These are phyloP conservation scores for Trichomycterus rosablanca DNA, from an alignment of 2,113 vertebrate genomes.

Conservation along the genomic window DNA sequence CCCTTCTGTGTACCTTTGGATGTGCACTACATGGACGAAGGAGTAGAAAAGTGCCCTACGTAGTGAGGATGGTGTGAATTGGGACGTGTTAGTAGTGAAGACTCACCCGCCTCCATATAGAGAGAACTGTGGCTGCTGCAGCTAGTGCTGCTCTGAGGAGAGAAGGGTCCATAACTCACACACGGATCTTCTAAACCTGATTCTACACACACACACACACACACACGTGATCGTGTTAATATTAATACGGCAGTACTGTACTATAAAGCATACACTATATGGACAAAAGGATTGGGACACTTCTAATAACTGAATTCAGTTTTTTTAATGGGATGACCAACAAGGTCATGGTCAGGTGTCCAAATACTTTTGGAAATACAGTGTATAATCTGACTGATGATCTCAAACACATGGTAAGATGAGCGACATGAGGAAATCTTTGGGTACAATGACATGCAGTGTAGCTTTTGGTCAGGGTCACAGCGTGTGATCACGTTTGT, in stretches of 20 bases:
- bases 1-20: too few relatives aligned
- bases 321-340: too few relatives aligned
- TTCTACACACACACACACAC: constrained; percentile 62
- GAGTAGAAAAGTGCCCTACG: neutral
- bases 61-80: neutral
- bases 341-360: too few relatives aligned
- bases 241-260: neutral
- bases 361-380: too few relatives aligned
- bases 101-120: constrained; percentile 83
- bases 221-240: neutral
- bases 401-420: too few relatives aligned
- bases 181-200: constrained; percentile 60
- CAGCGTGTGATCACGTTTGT: too few relatives aligned
- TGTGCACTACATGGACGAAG: too few relatives aligned
- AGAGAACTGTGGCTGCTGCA: constrained; percentile 72
- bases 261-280: neutral
- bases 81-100: neutral
- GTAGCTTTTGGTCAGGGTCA: too few relatives aligned
- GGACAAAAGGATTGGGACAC: neutral
- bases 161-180: constrained; percentile 63
- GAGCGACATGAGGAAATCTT: too few relatives aligned
- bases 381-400: too few relatives aligned
- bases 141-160: constrained; percentile 67
- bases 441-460: too few relatives aligned
- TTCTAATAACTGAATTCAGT: too few relatives aligned